A percentile compares a stretch with the other conserved stretches of the same genome.
These are phyloP conservation scores for Calliopsis andreniformis DNA, from an alignment of 1,140 invertebrate species.

Conservation along the genomic window DNA sequence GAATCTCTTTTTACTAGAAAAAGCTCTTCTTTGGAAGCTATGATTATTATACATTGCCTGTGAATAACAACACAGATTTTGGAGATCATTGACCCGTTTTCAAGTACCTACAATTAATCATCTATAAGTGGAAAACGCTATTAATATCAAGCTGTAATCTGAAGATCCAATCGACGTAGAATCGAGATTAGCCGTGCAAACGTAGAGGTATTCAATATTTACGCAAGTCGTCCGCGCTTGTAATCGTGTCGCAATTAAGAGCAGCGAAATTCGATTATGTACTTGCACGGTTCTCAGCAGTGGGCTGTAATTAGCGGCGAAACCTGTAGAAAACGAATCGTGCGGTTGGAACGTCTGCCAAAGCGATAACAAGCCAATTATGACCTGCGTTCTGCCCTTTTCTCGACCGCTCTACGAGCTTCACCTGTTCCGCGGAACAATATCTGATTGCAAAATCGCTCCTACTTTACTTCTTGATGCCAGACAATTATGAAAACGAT, in stretches of 20 bases:
- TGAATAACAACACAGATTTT: no score
- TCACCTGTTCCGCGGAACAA: no score
- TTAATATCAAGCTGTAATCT: no score
- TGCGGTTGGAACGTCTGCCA: constrained; percentile 23
- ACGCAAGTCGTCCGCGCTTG: constrained; percentile 36
- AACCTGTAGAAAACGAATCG: constrained; percentile 53
- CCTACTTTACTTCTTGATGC: neutral
- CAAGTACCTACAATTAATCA: no score
- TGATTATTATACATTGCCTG: no score
- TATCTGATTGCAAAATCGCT: neutral
- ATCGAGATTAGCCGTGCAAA: constrained; percentile 15
- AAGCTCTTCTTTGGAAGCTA: no score
- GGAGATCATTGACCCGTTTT: no score
- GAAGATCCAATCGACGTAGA: neutral
- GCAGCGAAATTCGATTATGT: constrained; percentile 61
- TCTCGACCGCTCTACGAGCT: neutral
- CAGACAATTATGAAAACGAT: no score
- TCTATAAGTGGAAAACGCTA: no score
- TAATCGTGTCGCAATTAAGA: constrained; percentile 63
- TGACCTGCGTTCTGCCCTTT: neutral
- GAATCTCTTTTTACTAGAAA: no score
- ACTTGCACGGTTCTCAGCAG: constrained; percentile 49
- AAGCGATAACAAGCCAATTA: constrained; percentile 41
- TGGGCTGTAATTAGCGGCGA: constrained; percentile 57
- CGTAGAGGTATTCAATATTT: constrained; percentile 55